Conservation (phyloP, 2,797 vertebrate genomes). For the Dicrostonyx torquatus region DNA sequence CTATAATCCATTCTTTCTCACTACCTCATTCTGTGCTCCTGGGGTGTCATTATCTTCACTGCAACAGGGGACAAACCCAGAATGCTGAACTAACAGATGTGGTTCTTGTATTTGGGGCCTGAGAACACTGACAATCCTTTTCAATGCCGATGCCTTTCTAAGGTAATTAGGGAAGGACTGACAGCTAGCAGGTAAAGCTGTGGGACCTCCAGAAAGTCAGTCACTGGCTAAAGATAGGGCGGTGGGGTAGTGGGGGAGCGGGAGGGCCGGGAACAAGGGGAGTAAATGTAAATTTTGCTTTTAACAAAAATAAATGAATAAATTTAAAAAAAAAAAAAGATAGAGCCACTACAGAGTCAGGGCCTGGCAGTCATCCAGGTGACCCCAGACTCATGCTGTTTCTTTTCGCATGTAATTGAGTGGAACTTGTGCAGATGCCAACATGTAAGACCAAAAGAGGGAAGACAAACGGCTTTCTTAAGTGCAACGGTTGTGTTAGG, state of each 20-base stretch:
- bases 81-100: background rate
- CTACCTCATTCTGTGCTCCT: background rate
- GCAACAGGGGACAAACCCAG: background rate
- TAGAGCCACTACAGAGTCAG: background rate
- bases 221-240: background rate
- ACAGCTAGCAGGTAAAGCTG: background rate
- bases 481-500: background rate
- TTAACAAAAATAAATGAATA: too few relatives aligned
- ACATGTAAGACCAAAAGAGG: background rate
- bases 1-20: background rate
- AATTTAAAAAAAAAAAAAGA: too few relatives aligned
- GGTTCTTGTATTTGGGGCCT: background rate
- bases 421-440: background rate
- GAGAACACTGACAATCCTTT: background rate
- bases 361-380: background rate
- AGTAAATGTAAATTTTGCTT: too few relatives aligned
- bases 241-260: too few relatives aligned
- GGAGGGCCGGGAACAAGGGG: too few relatives aligned
- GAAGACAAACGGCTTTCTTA: background rate
- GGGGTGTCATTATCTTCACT: background rate
- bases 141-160: background rate
- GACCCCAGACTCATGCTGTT: background rate
- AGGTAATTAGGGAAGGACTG: background rate
- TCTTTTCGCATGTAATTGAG: background rate
- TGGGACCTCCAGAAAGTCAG: background rate